Percentiles rank a stretch among this genome's conserved stretches.
Conservation (phyloP, 2,888 invertebrate genomes). For the Herminia tarsipennalis region DNA sequence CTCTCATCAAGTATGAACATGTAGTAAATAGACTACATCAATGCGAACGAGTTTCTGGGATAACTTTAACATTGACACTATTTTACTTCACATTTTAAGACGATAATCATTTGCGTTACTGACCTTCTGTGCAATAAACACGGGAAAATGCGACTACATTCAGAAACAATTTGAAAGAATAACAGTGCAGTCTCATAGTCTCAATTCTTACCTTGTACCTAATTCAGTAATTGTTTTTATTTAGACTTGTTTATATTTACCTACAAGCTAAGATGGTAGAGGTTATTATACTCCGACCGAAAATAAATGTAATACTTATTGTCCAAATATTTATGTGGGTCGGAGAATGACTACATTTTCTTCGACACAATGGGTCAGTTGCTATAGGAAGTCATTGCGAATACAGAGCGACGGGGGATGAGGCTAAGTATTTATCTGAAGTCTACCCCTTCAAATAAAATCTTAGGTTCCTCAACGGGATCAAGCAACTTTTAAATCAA, state of each 20-base stretch:
- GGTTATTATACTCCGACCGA: no score
- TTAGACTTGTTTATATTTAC: constrained; percentile 30
- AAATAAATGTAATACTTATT: no score
- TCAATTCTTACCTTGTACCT: constrained; percentile 51
- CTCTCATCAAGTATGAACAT: not conserved
- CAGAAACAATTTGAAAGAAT: constrained; percentile 50
- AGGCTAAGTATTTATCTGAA: no score
- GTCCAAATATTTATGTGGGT: no score
- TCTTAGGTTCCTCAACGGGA: no score
- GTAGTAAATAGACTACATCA: constrained; percentile 1
- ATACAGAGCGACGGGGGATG: no score
- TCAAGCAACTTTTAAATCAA: no score
- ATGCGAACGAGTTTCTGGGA: constrained; percentile 27
- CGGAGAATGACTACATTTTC: no score
- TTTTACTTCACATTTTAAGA: constrained; percentile 36
- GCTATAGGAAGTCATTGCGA: no score
- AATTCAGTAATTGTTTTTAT: constrained; percentile 49
- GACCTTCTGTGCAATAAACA: constrained; percentile 53
- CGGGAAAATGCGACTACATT: constrained; percentile 52
- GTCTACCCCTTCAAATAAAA: no score
- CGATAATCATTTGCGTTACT: constrained; percentile 40
- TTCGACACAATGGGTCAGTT: no score
- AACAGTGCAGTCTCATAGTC: constrained; percentile 42
- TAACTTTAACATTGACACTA: constrained; percentile 47
- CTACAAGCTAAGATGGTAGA: not conserved